Evolutionary conservation across 30 jellyfish, hydroid and myxozoan genomes (phyloP).

Genomic region (Clytia hemisphaerica): DNA sequence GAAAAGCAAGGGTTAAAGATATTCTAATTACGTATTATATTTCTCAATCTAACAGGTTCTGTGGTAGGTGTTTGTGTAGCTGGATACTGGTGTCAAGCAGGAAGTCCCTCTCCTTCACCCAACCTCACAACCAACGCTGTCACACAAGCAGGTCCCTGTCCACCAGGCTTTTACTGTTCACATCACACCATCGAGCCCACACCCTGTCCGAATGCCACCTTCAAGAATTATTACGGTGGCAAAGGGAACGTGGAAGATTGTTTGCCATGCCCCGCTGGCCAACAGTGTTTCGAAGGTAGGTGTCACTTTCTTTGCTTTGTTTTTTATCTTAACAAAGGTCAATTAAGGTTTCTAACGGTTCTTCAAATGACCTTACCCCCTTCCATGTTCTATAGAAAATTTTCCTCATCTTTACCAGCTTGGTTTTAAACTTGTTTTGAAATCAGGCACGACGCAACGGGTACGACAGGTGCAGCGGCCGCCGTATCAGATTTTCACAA

Average conservation of each 20-base stretch:
- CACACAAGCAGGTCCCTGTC: slow-evolving; percentile 88
- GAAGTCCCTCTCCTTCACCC: slow-evolving; percentile 98
- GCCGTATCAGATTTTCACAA: too few relatives aligned
- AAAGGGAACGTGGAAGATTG: slow-evolving; percentile 60
- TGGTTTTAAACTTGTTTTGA: too few relatives aligned
- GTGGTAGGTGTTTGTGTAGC: slow-evolving; percentile 51
- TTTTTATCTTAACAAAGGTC: too few relatives aligned
- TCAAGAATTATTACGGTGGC: slow-evolving; percentile 73
- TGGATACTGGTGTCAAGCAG: slow-evolving; percentile 94
- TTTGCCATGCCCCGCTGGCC: slow-evolving; percentile 96
- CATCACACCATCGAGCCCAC: slow-evolving; percentile 49
- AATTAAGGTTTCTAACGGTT: too few relatives aligned
- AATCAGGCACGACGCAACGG: too few relatives aligned
- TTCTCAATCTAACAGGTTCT: slow-evolving; percentile 44
- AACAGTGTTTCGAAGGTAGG: slow-evolving; percentile 81
- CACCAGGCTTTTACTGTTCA: slow-evolving; percentile 92
- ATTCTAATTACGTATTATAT: too few relatives aligned
- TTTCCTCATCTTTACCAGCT: too few relatives aligned
- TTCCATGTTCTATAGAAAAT: too few relatives aligned
- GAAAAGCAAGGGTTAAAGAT: too few relatives aligned
- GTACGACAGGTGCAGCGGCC: too few relatives aligned
- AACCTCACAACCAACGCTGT: slow-evolving; percentile 16
- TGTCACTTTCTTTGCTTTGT: not conserved
- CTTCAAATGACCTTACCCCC: too few relatives aligned
- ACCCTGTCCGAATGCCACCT: slow-evolving; percentile 66